phyloP scores from a whole-genome alignment of 2,113 vertebrate genomes.

The Myxocyprinus asiaticus region DNA sequence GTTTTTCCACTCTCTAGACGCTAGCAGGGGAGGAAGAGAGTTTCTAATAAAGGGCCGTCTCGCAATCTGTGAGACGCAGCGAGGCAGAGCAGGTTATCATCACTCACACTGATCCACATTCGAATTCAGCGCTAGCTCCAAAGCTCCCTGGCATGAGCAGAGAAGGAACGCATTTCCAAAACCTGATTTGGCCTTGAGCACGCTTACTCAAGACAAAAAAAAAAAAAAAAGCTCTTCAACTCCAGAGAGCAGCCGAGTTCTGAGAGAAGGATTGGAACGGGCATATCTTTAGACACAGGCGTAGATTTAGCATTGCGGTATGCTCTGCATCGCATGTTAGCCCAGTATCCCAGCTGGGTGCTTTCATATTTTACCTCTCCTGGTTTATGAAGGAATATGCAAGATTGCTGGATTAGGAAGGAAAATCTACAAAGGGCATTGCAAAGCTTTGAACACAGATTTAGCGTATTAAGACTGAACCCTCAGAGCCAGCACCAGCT shows the following conservation, averaged over 20 bases:
- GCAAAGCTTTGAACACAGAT: constrained; percentile 49
- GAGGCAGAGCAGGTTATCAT: constrained; percentile 44
- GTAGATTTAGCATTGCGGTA: constrained; percentile 23
- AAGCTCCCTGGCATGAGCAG: constrained; percentile 36
- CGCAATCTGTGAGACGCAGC: constrained; percentile 35
- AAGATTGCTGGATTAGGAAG: constrained; percentile 44
- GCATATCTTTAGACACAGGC: constrained; percentile 43
- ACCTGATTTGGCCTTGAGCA: constrained; percentile 37
- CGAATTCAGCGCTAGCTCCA: constrained; percentile 37
- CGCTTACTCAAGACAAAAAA: constrained; percentile 2
- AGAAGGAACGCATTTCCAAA: constrained; percentile 25
- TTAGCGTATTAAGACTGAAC: constrained; percentile 49
- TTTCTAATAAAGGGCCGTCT: constrained; percentile 30
- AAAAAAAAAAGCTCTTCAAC: constrained; percentile 11
- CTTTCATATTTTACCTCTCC: constrained; percentile 33
- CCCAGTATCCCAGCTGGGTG: constrained; percentile 13
- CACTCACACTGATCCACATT: constrained; percentile 39
- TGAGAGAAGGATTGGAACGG: constrained; percentile 19
- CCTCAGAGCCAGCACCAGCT: constrained; percentile 30
- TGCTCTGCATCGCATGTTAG: not conserved
- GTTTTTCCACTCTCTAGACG: constrained; percentile 23
- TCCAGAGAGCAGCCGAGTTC: constrained; percentile 16
- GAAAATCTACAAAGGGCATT: constrained; percentile 51
- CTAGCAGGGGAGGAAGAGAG: not conserved
- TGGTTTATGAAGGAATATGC: constrained; percentile 29